Base-by-base conservation (phyloP, 2,113 vertebrate genomes). In the Oreotrochilus melanogaster region DNA sequence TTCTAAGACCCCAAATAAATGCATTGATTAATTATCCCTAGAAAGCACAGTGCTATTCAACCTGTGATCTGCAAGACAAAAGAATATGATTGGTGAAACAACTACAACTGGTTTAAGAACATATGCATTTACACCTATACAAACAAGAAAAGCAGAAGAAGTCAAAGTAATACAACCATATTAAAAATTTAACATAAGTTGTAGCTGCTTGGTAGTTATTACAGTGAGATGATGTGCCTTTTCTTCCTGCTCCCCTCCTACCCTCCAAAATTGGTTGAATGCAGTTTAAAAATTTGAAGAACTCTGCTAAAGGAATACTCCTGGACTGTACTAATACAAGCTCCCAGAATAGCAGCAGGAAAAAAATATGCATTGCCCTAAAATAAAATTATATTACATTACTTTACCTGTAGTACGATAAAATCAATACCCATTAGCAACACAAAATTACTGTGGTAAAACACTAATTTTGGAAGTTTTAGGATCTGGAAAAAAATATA, bases 241-340 rank as follows among this genome's bases (percentile, higher is more conserved):
- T 66, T 66, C 51, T 80, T 65, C 17, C 27, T 48, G 48, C 9
- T 25, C 54, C 18, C 30, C 6, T 31, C 30, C 53, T 19, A 9
- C 18, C 2, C 4, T 6, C 9, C 1, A 47, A 58, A 58, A 33
- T 0, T 25, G 18, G 7, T 28, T 35, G n/a, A 11, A 88, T 27
- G 19, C 35, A 58, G 14, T 6, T 67, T 1, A 51, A 86, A 75
- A 79, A 23, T 73, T 24, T 60, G 53, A 18, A n/a, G 47, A 86
- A 3, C 1, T 1, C 15, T 28, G 39, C 53, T 60, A 39, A 75
- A 60, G 18, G 9, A 75, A 56, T 27, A 72, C 7, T n/a, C 45
- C 37, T 57, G 57, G 10, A 23, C 33, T 23, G 11, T 5, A 48
- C 25, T 10, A 37, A 31, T 7, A n/a, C 2, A 21, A 81, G 15